A percentile compares a stretch with the other conserved stretches of the same genome.
Evolutionary conservation across 2,888 invertebrate species (phyloP).

Genomic region (Torymus auratus): DNA sequence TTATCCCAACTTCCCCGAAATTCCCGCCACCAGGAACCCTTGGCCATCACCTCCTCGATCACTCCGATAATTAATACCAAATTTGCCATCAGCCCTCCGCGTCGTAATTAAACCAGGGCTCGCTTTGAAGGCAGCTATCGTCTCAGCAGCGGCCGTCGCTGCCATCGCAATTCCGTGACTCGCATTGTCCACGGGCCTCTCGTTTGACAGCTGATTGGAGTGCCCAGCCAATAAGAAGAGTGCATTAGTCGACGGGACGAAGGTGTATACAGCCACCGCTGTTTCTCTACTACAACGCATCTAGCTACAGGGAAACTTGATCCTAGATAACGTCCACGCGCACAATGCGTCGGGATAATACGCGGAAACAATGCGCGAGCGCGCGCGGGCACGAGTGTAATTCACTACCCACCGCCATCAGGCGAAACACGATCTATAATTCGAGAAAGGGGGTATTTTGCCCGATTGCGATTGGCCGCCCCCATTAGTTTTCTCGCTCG

Average conservation of each 20-base stretch:
- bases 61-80: background rate
- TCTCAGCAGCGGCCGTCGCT: background rate
- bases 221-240: constrained; percentile 38
- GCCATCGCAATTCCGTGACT: background rate
- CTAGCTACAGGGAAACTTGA: constrained; percentile 18
- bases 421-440: no score
- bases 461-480: no score
- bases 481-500: no score
- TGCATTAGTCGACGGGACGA: constrained; percentile 12
- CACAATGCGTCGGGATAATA: constrained; percentile 17
- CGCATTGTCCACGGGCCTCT: constrained; percentile 23
- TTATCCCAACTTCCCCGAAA: no score
- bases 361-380: constrained; percentile 15
- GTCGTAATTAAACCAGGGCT: no score
- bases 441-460: no score
- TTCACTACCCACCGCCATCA: no score
- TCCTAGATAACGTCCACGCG: constrained; percentile 8
- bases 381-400: background rate
- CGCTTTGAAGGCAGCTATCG: no score
- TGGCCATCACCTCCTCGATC: background rate
- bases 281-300: background rate
- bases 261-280: no score
- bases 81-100: no score
- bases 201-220: constrained; percentile 37
- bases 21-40: no score